These are phyloP conservation scores for Siniperca obscura DNA, from an alignment of 2,797 vertebrate species.

Conservation along the genomic window DNA sequence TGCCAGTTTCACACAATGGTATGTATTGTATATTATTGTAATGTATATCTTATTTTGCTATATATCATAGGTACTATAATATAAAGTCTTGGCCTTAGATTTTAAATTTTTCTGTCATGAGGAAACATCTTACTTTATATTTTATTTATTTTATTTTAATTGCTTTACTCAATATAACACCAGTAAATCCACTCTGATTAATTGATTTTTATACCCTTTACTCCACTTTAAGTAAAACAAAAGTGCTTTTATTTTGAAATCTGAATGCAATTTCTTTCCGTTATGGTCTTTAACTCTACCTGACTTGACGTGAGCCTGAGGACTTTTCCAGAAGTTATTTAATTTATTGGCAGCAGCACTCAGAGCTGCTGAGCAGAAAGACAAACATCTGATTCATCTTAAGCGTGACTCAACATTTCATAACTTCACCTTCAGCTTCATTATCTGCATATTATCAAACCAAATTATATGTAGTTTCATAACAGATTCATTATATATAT, in stretches of 20 bases:
- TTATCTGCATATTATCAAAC: background rate
- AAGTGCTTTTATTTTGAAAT: slow-evolving; percentile 68
- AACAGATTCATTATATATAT: background rate
- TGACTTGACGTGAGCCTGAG: slow-evolving; percentile 39
- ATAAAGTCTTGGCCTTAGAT: background rate
- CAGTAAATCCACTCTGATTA: background rate
- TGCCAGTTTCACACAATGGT: background rate
- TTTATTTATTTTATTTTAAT: background rate
- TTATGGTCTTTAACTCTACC: accelerated
- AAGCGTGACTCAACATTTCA: slow-evolving; percentile 61
- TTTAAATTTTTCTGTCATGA: too few species aligned
- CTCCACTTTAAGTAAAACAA: background rate
- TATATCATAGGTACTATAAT: background rate
- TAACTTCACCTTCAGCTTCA: background rate
- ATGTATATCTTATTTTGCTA: background rate
- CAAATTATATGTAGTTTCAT: background rate
- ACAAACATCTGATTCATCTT: slow-evolving; percentile 66
- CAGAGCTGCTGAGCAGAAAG: slow-evolving; percentile 37
- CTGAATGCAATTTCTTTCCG: background rate
- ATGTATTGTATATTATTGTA: background rate
- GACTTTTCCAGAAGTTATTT: slow-evolving; percentile 85
- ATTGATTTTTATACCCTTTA: background rate
- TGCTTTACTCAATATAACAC: background rate
- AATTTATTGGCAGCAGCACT: slow-evolving; percentile 59
- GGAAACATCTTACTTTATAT: background rate